Evolutionary conservation across 2,888 invertebrate genomes (phyloP).

Genomic region (Drosophila quinaria): DNA sequence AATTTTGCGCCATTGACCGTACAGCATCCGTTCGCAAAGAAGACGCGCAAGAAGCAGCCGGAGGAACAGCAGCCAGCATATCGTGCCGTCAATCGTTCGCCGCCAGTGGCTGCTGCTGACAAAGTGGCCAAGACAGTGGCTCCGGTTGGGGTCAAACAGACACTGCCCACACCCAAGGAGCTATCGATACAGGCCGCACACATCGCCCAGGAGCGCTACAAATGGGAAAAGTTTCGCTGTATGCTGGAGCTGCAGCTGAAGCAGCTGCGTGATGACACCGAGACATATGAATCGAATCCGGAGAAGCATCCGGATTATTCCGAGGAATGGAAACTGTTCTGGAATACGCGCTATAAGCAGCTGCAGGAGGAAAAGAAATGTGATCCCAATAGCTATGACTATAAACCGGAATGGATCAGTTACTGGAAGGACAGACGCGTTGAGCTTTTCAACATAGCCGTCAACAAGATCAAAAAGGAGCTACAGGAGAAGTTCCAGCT

Average conservation of each 20-base stretch:
- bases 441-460: slow-evolving; percentile 90
- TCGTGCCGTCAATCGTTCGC: slow-evolving; percentile 75
- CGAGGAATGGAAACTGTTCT: slow-evolving; percentile 96
- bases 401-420: slow-evolving; percentile 95
- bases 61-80: slow-evolving; percentile 69
- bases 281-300: slow-evolving; percentile 93
- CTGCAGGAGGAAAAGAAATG: slow-evolving; percentile 88
- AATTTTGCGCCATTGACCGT: slow-evolving; percentile 3
- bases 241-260: slow-evolving; percentile 84
- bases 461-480: slow-evolving; percentile 89
- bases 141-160: slow-evolving; percentile 19
- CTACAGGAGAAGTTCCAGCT: slow-evolving; percentile 88
- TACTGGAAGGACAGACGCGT: slow-evolving; percentile 94
- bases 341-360: slow-evolving; percentile 94
- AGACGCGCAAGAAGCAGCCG: slow-evolving; percentile 51
- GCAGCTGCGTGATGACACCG: slow-evolving; percentile 88
- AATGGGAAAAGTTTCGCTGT: slow-evolving; percentile 87
- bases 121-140: neutral
- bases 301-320: slow-evolving; percentile 95
- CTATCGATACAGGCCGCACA: slow-evolving; percentile 83
- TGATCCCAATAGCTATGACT: slow-evolving; percentile 93
- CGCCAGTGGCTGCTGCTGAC: slow-evolving; percentile 47
- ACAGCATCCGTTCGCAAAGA: slow-evolving; percentile 50
- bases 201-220: slow-evolving; percentile 86
- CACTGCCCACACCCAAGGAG: slow-evolving; percentile 84